Evolutionary conservation across 2,888 invertebrate species (phyloP).

Genomic region (Malthinus flaveolus): DNA sequence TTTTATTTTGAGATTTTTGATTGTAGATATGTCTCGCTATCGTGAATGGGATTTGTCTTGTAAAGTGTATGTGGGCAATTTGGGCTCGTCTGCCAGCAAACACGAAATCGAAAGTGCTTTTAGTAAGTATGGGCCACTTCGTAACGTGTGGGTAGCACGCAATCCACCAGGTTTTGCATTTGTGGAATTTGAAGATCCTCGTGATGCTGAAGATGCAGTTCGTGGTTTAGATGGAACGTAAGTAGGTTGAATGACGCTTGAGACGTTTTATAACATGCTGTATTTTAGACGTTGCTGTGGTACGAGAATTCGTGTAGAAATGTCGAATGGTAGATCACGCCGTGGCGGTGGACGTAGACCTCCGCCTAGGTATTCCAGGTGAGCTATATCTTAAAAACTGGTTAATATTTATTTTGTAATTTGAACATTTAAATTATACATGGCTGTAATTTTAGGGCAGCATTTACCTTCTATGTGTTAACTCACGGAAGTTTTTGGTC

Average conservation of each 20-base stretch:
- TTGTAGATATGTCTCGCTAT: slow-evolving; percentile 66
- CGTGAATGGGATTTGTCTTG: slow-evolving; percentile 85
- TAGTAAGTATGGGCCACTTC: slow-evolving; percentile 82
- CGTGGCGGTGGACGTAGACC: slow-evolving; percentile 52
- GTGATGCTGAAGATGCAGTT: slow-evolving; percentile 87
- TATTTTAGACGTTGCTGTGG: slow-evolving; percentile 79
- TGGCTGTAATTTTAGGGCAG: background rate
- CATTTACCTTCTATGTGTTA: slow-evolving; percentile 10
- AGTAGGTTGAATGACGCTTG: slow-evolving; percentile 46
- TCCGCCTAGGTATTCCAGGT: slow-evolving; percentile 51
- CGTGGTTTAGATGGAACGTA: slow-evolving; percentile 83
- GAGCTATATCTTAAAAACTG: background rate
- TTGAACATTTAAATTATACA: no score
- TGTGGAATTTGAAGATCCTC: slow-evolving; percentile 85
- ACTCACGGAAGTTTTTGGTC: slow-evolving; percentile 13
- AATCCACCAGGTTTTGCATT: slow-evolving; percentile 93
- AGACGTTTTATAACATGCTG: background rate
- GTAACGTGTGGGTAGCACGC: slow-evolving; percentile 92
- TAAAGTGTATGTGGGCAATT: slow-evolving; percentile 91
- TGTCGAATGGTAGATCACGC: slow-evolving; percentile 86
- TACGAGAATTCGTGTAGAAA: slow-evolving; percentile 87
- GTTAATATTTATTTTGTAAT: no score
- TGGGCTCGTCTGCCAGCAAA: slow-evolving; percentile 88
- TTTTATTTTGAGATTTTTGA: no score
- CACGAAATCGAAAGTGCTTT: slow-evolving; percentile 88